Evolutionary conservation across 2,113 vertebrate genomes (phyloP).

Genomic region (Aramus guarauna): DNA sequence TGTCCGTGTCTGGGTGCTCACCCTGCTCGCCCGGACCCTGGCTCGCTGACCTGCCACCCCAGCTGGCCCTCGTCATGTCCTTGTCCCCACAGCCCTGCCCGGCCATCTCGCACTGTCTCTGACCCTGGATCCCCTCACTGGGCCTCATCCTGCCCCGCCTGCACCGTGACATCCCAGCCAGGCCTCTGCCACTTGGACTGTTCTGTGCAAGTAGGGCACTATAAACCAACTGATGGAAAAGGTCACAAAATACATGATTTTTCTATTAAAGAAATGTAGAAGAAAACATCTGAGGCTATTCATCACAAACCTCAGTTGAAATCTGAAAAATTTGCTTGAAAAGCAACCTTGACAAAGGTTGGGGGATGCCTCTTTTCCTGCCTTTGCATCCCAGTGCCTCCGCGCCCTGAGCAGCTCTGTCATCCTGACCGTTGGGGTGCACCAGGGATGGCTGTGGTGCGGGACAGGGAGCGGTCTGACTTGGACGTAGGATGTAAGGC

Average conservation of each 20-base stretch:
- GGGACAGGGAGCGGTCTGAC: accelerated
- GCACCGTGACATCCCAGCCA: not conserved
- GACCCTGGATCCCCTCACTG: accelerated
- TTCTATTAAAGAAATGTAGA: not conserved
- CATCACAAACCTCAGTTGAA: not conserved
- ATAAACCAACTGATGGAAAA: not conserved
- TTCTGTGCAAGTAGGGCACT: not conserved
- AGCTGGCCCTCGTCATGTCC: accelerated
- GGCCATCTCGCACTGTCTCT: accelerated
- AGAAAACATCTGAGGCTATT: not conserved
- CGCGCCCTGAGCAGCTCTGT: not conserved
- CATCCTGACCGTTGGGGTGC: not conserved
- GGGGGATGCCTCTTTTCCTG: not conserved
- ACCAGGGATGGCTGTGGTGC: accelerated
- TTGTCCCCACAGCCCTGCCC: not conserved
- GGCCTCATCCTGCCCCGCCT: too few species aligned
- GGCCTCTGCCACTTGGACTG: too few species aligned
- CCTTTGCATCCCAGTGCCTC: not conserved
- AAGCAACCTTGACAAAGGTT: not conserved
- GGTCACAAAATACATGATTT: accelerated
- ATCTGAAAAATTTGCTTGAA: not conserved
- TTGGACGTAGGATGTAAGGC: accelerated
- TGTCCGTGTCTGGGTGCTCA: not conserved
- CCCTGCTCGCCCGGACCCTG: not conserved
- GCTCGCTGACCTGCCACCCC: not conserved